A percentile compares a stretch with the other conserved stretches of the same genome.
phyloP scores from a whole-genome alignment of 2,797 vertebrate species.

The Halcyon chelicuti region DNA sequence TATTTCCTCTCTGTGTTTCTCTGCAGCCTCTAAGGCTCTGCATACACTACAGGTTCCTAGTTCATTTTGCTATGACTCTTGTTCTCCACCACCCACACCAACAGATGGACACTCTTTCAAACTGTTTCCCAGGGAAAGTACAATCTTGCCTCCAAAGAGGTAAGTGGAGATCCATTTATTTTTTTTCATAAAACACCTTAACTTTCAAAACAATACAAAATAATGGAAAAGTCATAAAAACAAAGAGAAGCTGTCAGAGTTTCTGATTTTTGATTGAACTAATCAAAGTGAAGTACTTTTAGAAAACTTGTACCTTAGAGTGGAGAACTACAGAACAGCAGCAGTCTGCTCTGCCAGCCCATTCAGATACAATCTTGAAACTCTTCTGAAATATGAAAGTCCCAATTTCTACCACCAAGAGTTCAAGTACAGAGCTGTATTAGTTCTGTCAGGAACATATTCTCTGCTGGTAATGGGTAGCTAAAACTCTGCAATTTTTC shows the following conservation, averaged over 20 bases:
- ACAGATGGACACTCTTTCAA: background rate
- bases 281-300: background rate
- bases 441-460: background rate
- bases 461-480: background rate
- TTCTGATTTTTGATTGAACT: background rate
- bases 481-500: background rate
- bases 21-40: background rate
- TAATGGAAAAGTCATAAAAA: background rate
- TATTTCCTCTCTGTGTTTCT: background rate
- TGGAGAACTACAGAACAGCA: background rate
- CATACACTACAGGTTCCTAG: background rate
- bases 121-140: background rate
- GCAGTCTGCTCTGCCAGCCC: background rate
- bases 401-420: background rate
- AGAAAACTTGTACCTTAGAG: background rate
- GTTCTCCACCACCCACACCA: background rate
- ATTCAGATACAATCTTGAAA: background rate
- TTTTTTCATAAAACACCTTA: background rate
- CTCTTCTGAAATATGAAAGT: background rate
- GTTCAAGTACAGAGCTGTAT: background rate
- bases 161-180: background rate
- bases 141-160: background rate
- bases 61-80: background rate
- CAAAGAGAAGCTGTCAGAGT: background rate
- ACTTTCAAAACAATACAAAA: background rate